Conservation (phyloP, 2,888 invertebrate genomes). For the Tryphoninae sp. region DNA sequence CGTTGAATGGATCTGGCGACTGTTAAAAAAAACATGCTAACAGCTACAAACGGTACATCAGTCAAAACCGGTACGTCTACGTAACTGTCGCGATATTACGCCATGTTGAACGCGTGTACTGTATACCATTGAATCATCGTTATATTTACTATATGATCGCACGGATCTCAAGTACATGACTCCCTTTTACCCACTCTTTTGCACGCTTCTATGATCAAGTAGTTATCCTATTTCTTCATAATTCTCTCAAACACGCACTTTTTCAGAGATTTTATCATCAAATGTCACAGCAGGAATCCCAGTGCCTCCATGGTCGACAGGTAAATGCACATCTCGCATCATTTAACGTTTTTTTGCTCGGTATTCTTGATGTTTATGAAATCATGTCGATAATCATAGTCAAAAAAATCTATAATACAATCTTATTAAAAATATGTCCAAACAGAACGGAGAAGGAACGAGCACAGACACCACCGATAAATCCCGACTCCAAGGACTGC, state of each 20-base stretch:
- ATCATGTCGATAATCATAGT: neutral
- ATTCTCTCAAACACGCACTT: slow-evolving; percentile 43
- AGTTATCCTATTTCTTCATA: neutral
- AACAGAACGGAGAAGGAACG: slow-evolving; percentile 79
- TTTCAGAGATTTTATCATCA: slow-evolving; percentile 81
- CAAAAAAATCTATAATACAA: neutral
- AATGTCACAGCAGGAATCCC: slow-evolving; percentile 81
- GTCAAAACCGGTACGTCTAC: too few species aligned
- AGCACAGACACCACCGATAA: slow-evolving; percentile 78
- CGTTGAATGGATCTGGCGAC: too few species aligned
- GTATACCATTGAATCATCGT: too few species aligned
- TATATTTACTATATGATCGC: too few species aligned
- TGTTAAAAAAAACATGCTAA: too few species aligned
- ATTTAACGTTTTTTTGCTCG: slow-evolving; percentile 1
- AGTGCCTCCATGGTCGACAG: slow-evolving; percentile 81
- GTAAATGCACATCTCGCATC: slow-evolving; percentile 68
- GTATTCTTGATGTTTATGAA: slow-evolving; percentile 2
- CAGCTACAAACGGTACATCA: too few species aligned
- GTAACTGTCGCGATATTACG: too few species aligned
- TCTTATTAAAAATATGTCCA: slow-evolving; percentile 30
- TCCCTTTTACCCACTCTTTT: too few species aligned
- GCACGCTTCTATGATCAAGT: neutral
- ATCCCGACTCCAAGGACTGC: slow-evolving; percentile 90
- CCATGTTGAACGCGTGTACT: too few species aligned
- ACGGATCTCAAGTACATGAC: too few species aligned